Base-by-base conservation (phyloP, 1,140 invertebrate genomes). In the Drosophila funebris region DNA sequence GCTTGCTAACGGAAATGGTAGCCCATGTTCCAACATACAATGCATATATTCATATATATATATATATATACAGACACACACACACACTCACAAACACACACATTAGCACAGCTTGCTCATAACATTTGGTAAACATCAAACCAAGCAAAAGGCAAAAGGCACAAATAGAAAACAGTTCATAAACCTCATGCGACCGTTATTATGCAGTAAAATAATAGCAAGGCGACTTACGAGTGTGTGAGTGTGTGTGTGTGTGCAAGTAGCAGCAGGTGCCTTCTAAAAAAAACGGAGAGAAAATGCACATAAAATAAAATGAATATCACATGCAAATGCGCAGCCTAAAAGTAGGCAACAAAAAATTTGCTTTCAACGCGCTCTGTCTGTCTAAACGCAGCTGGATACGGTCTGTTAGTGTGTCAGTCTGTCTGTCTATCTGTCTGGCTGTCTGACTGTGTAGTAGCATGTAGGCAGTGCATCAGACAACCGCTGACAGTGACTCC, bases 201-300 rank as follows among this genome's bases (percentile, higher is more conserved):
- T 78, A 73, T 82, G 78, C 78, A 57, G 37, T 44, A 56, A 63
- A 80, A 82, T 73, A 82, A 81, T 67, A 76, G 70, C 36, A 36
- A 52, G 36, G 9, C 39, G 58, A 33, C 52, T 72, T 43, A 39
- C 7, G 9, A 2, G 36, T 22, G 24, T 37, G 16, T 13, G 20
- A 7, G n/a, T 24, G 16, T 24, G 53, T 41, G 18, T 36, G 13
- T 18, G 24, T 18, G 29, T 8, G 16, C 67, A 81, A 81, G 81
- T 63, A 41, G 74, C 62, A 78, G 68, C 78, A 81, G 78, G 78
- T 81, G 69, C 71, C 29, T 41, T 43, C 27, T 66, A 73, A 72
- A 78, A 53, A 77, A 48, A 63, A 63, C 57, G 29, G 56, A 60
- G 33, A 52, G 53, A 31, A 64, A 76, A 63, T 76, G 48, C 76